Base-by-base conservation (phyloP, 2,888 invertebrate species). In the Troilus luridus region DNA sequence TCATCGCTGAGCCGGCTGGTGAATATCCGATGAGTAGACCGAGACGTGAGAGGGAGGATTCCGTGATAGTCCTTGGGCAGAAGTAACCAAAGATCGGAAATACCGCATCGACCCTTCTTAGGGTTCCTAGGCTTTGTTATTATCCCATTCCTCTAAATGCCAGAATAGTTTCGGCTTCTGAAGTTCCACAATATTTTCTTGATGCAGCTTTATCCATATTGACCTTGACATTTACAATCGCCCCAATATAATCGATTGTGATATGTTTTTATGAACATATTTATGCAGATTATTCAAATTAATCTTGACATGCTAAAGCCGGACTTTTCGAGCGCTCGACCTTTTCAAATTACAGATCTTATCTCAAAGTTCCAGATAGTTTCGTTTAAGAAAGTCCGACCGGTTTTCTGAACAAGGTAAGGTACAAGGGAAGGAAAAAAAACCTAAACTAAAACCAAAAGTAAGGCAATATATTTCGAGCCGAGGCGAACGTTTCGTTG, bases 321-420 rank as follows among this genome's bases (percentile, higher is more conserved):
- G 7, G 27, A 19, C 27, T 41, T 17, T 41, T 8, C 1, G 27
- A 19, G 10, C 27, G 41, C 27, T 3, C 19, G 72, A 77, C 27
- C 72, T 77, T 77, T 77, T 77, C 17, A 41, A 77, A 77, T 77
- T 10, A 77, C 17, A 77, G 72, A 77, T 77, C 14, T 27, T 17
- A 77, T 77, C 72, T 17, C 27, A 8, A 77, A 77, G 27, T 77
- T 14, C 24, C 72, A 41, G 72, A 77, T 77, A 77, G 72, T 27
- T 77, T 77, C 72, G 72, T 77, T 77, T 27, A 27, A 77, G 72
- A 77, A 77, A 77, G 72, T 77, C 72, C 72, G n/a, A 77, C 72
- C 27, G 72, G 72, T 77, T 77, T 10, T 24, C 17, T 7, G 9
- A 77, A 17, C 72, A 77, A 77, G 72, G 27, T 77, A 77, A 17